Base-by-base conservation (phyloP, 2,888 invertebrate genomes). In the Trichacis sp. region DNA sequence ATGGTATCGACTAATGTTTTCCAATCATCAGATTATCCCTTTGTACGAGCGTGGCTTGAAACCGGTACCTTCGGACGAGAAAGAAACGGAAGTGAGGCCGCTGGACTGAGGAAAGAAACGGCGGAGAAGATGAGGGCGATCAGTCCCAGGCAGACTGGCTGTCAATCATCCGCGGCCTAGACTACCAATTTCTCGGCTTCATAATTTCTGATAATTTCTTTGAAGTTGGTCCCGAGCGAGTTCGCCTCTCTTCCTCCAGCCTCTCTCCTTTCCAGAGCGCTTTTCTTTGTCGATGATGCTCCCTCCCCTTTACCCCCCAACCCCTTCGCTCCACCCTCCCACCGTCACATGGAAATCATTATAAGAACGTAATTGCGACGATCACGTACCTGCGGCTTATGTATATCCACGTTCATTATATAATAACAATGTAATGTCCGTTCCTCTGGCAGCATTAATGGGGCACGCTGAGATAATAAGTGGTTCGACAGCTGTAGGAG, bases 171-270 rank as follows among this genome's bases (percentile, higher is more conserved):
- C 78, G 74, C 74, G 76, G 82, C 78, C 80, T 84, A 84, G 83
- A 82, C 83, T 81, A 82, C 81, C 84, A 84, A 83, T 84, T 84
- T 83, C 81, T 81, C 73, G 73, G 73, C 75, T 69, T 79, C 78
- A 83, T 83, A 84, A 84, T 84, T 84, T 80, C 80, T 80, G 78
- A 82, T 82, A 82, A 83, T 84, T 84, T 80, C 79, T 79, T 72
- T 79, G 79, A 73, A 73, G 63, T 63, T 65, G 61, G 55, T 64
- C 58, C 69, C 74, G 75, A 74, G 72, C 75, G 70, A 73, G 73
- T 71, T 73, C 74, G 73, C 71, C 33, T 24, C 24, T 73, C 73
- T 71, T 69, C 68, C 66, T 63, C 70, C 58, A 54, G 62, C 63
- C 18, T 58, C 24, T 43, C 60, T 59, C 60, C 43, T 58, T 63